Evolutionary conservation across 2,888 invertebrate species (phyloP).

Genomic region (Aelia acuminata): DNA sequence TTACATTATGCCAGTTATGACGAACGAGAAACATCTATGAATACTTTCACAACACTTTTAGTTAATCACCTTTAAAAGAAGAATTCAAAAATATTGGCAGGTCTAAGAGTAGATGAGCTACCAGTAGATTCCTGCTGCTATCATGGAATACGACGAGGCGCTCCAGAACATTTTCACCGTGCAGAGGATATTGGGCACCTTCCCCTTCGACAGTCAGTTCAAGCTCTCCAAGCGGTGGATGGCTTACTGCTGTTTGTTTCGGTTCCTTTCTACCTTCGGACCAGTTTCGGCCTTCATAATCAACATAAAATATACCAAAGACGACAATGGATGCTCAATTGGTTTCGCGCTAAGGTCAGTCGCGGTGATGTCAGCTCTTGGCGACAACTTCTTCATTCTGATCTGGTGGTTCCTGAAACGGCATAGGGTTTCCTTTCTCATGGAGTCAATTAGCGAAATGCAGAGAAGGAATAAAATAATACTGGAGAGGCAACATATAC

Average conservation of each 20-base stretch:
- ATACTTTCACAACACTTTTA: background rate
- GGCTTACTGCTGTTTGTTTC: background rate
- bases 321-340: accelerated
- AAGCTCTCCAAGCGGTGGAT: background rate
- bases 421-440: background rate
- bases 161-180: background rate
- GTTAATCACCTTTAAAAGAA: background rate
- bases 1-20: background rate
- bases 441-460: background rate
- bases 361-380: background rate
- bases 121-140: background rate
- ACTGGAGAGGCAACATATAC: background rate
- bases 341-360: background rate
- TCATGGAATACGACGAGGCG: background rate
- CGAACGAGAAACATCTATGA: background rate
- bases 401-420: background rate
- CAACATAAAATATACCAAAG: accelerated
- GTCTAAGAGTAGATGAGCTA: background rate
- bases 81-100: background rate
- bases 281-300: background rate
- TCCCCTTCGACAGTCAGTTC: slow-evolving; percentile 12
- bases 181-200: background rate
- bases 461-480: background rate
- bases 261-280: background rate
- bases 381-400: background rate